Conservation (phyloP, 2,888 invertebrate genomes). For the Idaea straminata region DNA sequence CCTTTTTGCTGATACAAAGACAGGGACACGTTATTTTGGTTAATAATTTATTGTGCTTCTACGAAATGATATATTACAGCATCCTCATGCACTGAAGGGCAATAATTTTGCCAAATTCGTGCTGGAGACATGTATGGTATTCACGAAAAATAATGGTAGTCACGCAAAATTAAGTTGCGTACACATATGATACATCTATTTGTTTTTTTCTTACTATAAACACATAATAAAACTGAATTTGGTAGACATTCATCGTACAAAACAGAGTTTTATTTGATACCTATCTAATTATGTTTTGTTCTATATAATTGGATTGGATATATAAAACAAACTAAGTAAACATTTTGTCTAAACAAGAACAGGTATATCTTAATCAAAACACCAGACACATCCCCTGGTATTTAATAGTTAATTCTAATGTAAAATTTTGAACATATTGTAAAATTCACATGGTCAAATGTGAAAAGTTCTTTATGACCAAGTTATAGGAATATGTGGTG, state of each 20-base stretch:
- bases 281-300: no score
- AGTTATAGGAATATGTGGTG: constrained; percentile 64
- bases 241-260: no score
- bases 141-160: constrained; percentile 31
- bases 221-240: no score
- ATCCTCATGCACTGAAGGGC: constrained; percentile 42
- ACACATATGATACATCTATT: constrained; percentile 16
- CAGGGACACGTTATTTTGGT: neutral
- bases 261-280: no score
- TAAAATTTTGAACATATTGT: neutral
- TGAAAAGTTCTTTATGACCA: constrained; percentile 55
- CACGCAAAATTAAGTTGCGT: constrained; percentile 53
- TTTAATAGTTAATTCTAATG: neutral
- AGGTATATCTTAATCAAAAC: no score
- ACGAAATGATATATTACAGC: constrained; percentile 32
- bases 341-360: no score
- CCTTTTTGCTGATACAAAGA: neutral
- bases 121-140: constrained; percentile 58
- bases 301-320: no score
- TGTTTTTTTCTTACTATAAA: neutral
- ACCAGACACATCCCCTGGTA: neutral
- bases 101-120: constrained; percentile 41
- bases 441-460: constrained; percentile 34
- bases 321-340: no score
- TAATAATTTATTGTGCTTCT: neutral